Evolutionary conservation across 2,113 vertebrate species (phyloP), one percentile per base, ranked within the genome.

Genomic region (Lophius piscatorius): DNA sequence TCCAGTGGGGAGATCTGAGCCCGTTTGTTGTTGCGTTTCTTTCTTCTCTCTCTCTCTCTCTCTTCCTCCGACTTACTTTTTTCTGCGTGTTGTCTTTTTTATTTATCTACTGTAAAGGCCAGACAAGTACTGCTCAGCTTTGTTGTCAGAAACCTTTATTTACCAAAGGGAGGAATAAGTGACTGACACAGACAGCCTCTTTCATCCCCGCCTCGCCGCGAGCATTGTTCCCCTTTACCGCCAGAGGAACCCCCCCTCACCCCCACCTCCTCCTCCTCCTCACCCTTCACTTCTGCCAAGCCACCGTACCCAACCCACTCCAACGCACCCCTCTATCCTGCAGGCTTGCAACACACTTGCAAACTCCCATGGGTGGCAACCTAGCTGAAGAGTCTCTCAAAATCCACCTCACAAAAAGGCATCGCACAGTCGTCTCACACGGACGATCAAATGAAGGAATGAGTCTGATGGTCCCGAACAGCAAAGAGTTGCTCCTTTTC

Each of bases 91-190:
- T 87, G 82, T 88, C 83, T 83, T 86, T 88, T 90, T 86, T 91
- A 86, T 91, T 90, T 87, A 86, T 91, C 83, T 62, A 45, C 80
- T 85, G 79, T 83, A 88, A 90, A 90, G 88, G 84, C 88, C 87
- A 90, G 88, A 90, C 88, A 88, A 87, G 83, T 82, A 41, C 87
- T 84, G 66, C 87, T 87, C 79, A 41, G 78, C 91, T 92, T 92
- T 92, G 91, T 92, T 92, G 91, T 92, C 91, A 91, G 91, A 91
- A 91, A 87, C 88, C 90, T 90, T 92, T 92, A 91, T 92, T 92
- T 92, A 90, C 87, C 88, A 91, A 90, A 91, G 91, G 90, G 87
- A 72, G 80, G 71, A 84, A 87, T 90, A 90, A 92, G 90, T 90
- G 91, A 91, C 82, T 91, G 90, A 92, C 91, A 91, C 73, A 84